Evolutionary conservation across 2,797 vertebrate genomes (phyloP).

Genomic region (Sebastes itinus): DNA sequence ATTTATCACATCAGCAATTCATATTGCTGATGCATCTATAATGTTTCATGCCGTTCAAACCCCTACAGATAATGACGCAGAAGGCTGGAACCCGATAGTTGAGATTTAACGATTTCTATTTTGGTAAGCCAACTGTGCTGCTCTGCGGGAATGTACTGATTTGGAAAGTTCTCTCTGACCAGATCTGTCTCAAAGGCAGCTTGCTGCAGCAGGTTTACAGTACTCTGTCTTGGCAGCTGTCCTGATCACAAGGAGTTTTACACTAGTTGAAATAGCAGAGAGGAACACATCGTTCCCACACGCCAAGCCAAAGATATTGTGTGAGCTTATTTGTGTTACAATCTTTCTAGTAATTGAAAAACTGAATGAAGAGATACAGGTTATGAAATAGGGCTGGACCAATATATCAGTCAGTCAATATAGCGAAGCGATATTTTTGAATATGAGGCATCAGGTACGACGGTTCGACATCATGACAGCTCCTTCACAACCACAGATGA

Average conservation of each 20-base stretch:
- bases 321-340: neutral
- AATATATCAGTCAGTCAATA: neutral
- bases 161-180: constrained; percentile 56
- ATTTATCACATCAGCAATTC: neutral
- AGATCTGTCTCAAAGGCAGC: constrained; percentile 4
- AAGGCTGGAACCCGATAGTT: constrained; percentile 50
- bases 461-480: neutral
- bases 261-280: neutral
- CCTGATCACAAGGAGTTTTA: neutral
- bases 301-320: neutral
- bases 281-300: neutral
- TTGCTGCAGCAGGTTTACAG: constrained; percentile 28
- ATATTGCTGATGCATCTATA: neutral
- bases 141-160: constrained; percentile 58
- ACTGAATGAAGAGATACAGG: neutral
- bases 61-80: constrained; percentile 8
- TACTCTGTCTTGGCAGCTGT: constrained; percentile 39
- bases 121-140: constrained; percentile 71
- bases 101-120: constrained; percentile 76
- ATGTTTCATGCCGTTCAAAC: neutral
- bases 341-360: neutral
- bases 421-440: neutral
- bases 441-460: neutral
- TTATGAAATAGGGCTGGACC: neutral
- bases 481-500: neutral